Base-by-base conservation (phyloP, 92 coral and sea anemone species). In the Epizoanthus fatuus region DNA sequence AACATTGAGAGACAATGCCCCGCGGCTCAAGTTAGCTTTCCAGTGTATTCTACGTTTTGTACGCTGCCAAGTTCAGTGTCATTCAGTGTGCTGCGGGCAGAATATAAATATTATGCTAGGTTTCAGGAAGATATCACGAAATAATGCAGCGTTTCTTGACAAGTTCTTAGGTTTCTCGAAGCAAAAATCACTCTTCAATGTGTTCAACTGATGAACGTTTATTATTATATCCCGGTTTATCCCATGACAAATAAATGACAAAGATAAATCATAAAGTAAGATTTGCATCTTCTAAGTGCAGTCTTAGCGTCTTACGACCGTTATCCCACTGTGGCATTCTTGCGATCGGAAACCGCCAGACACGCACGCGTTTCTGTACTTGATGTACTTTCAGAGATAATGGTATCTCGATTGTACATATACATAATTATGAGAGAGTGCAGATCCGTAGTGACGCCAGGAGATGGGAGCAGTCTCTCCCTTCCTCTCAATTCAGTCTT, bases 11-110 rank as follows among this genome's bases (percentile, higher is more conserved):
- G 62, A 19, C 16, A 39, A 8, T 59, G 65, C 56, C 82, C 82
- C 15, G 5, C 14, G 82, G 82, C 71, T 39, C 2, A 8, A 11
- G 19, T 39, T 42, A 3, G 65, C n/a, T 32, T 40, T 49, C 53
- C 13, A 49, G 53, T 49, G 9, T 49, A 12, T 49, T 49, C 53
- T 49, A 8, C 11, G 13, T 49, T 12, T 2, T 60, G 70, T 59
- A 20, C 51, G 57, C 70, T 32, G 29, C 40, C 72, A 17, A 66
- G 72, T 66, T 66, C 72, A 66, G 72, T 66, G 72, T 66, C 40
- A 49, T 49, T 49, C 53, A 49, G 53, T 49, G 53, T 14, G 14
- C 38, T 29, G 22, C 69, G 32, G 6, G 47, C 8, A 66, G 49
- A 4, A 14, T 11, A 66, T n/a, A n/a, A n/a, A n/a, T 15, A 7